Evolutionary conservation across 2,888 invertebrate species (phyloP), one percentile per base, ranked within the genome.

Genomic region (Meghimatium bilineatum): DNA sequence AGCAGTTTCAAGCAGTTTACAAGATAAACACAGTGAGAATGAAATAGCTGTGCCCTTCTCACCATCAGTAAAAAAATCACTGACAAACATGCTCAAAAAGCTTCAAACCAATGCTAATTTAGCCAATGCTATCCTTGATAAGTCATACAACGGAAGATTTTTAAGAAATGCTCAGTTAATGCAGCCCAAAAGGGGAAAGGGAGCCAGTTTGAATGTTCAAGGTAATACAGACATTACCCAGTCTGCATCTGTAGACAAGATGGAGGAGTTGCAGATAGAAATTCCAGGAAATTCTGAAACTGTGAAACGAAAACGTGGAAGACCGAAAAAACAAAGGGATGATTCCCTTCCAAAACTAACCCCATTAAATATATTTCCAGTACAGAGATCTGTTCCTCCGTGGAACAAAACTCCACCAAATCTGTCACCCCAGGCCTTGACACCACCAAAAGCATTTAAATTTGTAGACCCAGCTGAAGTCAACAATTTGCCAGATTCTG

Each of bases 21-120:
- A 32, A 29, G 32, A 52, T 49, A 23, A 38, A n/a, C 63, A 63
- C 17, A 32, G n/a, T 38, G 36, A 14, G 3, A n/a, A 1, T 52
- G 1, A 36, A 34, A 10, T n/a, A 38, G 38, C 20, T 10, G 63
- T 60, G 14, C 23, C 38, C 17, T 77, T n/a, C 36, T 12, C 63
- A 36, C 77, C 60, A 26, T 36, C 77, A 12, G 63, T 66, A 23
- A 77, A 34, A 32, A 69, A 63, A 26, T 74, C 74, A n/a, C 52
- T 74, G 29, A 76, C 38, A 56, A 75, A 38, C 38, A 75, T 80
- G 67, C 66, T 84, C n/a, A 84, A 80, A 67, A 66, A 80, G 26
- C 69, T 84, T 36, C 49, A 71, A n/a, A 84, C 84, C 23, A 75
- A 80, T 69, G 84, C 84, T 12, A 84, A 84, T 56, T 60, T 84